Conservation (phyloP, 2,888 invertebrate species). For the Norana najaformis region DNA sequence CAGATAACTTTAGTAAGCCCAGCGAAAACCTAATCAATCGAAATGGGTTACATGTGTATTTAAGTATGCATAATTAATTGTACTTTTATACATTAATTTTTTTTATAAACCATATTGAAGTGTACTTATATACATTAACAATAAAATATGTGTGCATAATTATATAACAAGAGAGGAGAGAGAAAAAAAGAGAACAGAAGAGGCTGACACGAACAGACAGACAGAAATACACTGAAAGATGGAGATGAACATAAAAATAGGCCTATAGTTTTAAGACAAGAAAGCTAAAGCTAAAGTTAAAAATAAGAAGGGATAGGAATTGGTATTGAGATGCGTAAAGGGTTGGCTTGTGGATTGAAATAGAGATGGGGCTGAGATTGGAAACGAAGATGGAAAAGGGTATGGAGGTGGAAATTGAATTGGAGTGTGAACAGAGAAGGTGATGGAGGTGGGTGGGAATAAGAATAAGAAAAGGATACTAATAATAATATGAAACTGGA, state of each 20-base stretch:
- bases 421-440: too few species aligned
- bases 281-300: not conserved
- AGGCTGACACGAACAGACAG: not conserved
- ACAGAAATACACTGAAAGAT: not conserved
- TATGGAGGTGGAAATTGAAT: too few species aligned
- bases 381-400: too few species aligned
- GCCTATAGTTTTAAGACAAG: not conserved
- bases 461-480: too few species aligned
- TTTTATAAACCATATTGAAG: too few species aligned
- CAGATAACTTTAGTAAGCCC: too few species aligned
- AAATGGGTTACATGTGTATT: not conserved
- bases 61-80: not conserved
- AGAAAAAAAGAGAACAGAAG: not conserved
- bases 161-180: not conserved
- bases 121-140: not conserved
- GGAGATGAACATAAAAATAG: not conserved
- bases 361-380: not conserved
- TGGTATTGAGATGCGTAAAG: not conserved
- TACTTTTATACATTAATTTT: too few species aligned
- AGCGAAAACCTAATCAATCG: slow-evolving; percentile 4
- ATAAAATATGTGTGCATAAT: not conserved
- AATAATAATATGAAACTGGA: not conserved
- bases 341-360: too few species aligned
- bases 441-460: too few species aligned
- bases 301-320: not conserved